Base-by-base conservation (phyloP, 1,140 invertebrate species). In the Arctopsyche grandis region DNA sequence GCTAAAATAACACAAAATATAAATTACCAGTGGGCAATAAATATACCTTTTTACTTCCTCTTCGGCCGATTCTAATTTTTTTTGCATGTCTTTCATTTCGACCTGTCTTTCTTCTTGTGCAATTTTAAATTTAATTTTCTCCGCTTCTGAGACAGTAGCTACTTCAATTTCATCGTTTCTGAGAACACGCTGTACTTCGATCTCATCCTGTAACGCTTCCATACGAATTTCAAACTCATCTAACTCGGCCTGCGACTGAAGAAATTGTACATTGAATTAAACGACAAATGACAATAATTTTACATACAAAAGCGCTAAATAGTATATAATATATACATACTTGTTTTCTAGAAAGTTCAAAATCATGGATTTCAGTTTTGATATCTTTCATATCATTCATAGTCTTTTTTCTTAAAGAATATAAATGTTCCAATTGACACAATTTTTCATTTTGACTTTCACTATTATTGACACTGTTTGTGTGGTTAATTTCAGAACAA, bases 41-140 rank as follows among this genome's bases (percentile, higher is more conserved):
- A 79, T 69, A 66, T 63, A 76, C 78, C 22, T 69, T 63, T 21
- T 7, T 0, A 46, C 83, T 81, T 77, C 84, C 84, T 84, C 85
- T 26, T 85, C 84, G 7, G 84, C 73, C 81, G 86, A 84, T 82
- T 86, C 84, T 78, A 86, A 84, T 69, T 85, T 86, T 75, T 86
- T 85, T 74, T 76, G 74, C 74, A 76, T 76, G 38, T 76, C 74
- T 44, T 76, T 76, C 74, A 76, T 76, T 43, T 76, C 56, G 38
- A n/a, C 38, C 10, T 76, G 74, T 43, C 74, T 5, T 76, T 76
- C 56, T 10, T 76, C 74, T 63, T 76, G 74, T 16, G 74, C n/a
- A 21, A 44, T 44, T 60, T 75, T 75, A 63, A 75, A 75, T 38
- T 60, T 58, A 7, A 58, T 5, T 63, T 76, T 76, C 43, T 76